Percentiles rank a stretch among this genome's conserved stretches.
These are phyloP conservation scores for Stratiolaelaps scimitus DNA, from an alignment of 1,140 invertebrate genomes.

Conservation along the genomic window DNA sequence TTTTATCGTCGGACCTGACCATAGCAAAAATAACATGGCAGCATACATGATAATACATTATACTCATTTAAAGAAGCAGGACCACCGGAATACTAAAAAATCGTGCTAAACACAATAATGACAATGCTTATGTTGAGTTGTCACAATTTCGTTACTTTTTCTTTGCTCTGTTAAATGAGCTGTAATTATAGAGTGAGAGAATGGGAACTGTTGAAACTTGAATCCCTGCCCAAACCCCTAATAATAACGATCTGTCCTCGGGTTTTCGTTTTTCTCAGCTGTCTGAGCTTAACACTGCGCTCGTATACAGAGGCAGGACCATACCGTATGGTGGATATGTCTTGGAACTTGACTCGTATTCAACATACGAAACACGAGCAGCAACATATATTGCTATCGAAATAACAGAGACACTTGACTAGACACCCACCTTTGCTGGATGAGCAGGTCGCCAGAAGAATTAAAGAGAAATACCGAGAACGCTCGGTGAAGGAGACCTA, in stretches of 20 bases:
- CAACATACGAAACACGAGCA: not conserved
- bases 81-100: too few species aligned
- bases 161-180: too few species aligned
- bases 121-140: too few species aligned
- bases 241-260: not conserved
- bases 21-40: too few species aligned
- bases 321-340: too few species aligned
- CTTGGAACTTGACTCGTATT: not conserved
- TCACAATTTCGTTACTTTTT: too few species aligned
- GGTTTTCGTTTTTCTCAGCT: not conserved
- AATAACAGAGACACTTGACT: not conserved
- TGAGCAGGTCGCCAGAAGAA: slow-evolving; percentile 55
- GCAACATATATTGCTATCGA: not conserved
- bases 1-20: slow-evolving; percentile 63
- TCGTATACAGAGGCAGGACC: not conserved
- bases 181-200: too few species aligned
- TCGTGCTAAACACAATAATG: too few species aligned
- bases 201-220: too few species aligned
- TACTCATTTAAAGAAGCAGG: too few species aligned
- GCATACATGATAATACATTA: too few species aligned
- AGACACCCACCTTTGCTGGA: slow-evolving; percentile 59
- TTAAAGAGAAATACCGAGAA: slow-evolving; percentile 98
- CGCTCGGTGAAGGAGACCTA: slow-evolving; percentile 67
- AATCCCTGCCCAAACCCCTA: too few species aligned
- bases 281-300: not conserved